Base-by-base conservation (phyloP, 2,888 invertebrate genomes). In the Cosmopolites sordidus region DNA sequence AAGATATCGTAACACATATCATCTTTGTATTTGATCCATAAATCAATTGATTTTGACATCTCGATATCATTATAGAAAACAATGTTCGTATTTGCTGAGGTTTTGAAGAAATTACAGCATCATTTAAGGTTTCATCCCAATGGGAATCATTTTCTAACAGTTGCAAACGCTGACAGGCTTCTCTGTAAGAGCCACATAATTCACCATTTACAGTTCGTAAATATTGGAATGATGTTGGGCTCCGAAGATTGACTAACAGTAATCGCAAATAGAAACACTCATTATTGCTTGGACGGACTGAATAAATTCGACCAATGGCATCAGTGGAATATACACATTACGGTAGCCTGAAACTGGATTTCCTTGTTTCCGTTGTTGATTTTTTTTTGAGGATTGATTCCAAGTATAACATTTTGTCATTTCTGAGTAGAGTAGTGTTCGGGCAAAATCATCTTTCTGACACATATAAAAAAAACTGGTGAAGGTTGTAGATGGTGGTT, bases 141-240 rank as follows among this genome's bases (percentile, higher is more conserved):
- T 64, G 61, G 27, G 17, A 39, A 33, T 63, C 61, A 45, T 63
- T 53, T 38, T 62, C 64, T 16, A 61, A 65, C 46, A 61, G 42
- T 29, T n/a, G n/a, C n/a, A 63, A 54, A 15, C 15, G 43, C 54
- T 62, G 52, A 51, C 61, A 63, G 15, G 72, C 71, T 47, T 64
- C 68, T 43, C 67, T 56, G 62, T 65, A 74, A 50, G 70, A 67
- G 17, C 27, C 57, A 55, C 59, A 71, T 43, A 66, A 11, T 59
- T 41, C 22, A 3, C 67, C 70, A 66, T 73, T 60, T 40, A 74
- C 67, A 52, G 70, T 73, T 66, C 68, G 53, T 40, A 73, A 53
- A 38, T 39, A 1, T 42, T 63, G 56, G 41, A 56, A 60, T 2
- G 68, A 70, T 42, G 65, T 68, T 56, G 70, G 70, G 2, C 69